Percentiles rank a stretch among this genome's conserved stretches.
These are phyloP conservation scores for Tethya wilhelma DNA, from an alignment of 37 sponge, comb jelly and placozoan genomes.

Conservation along the genomic window DNA sequence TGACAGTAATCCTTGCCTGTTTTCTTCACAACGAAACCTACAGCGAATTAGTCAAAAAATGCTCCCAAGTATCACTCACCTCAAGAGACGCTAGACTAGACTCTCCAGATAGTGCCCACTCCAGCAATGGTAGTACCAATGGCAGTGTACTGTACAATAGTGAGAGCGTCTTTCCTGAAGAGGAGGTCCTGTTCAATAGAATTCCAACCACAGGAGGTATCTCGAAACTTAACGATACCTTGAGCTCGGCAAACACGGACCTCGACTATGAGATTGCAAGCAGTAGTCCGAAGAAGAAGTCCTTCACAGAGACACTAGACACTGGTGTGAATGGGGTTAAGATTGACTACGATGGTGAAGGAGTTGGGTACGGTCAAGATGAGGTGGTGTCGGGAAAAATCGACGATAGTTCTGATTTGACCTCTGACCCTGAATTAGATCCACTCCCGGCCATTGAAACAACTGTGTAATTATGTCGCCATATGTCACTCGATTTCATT, in stretches of 20 bases:
- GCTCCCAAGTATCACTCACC: conserved; percentile 11
- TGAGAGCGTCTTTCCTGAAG: background rate
- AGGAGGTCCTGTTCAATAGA: background rate
- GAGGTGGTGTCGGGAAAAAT: background rate
- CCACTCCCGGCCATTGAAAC: background rate
- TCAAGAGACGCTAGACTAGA: background rate
- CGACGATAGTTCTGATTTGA: background rate
- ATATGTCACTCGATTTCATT: background rate
- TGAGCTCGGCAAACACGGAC: conserved; percentile 3
- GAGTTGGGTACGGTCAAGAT: background rate
- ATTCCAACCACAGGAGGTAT: background rate
- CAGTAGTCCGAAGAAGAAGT: too few relatives aligned
- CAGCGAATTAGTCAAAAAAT: conserved; percentile 44
- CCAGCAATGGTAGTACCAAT: background rate
- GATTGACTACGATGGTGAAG: too few relatives aligned
- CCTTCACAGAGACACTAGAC: too few relatives aligned
- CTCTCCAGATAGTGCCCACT: background rate
- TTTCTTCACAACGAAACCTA: conserved; percentile 71
- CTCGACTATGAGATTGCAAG: conserved; percentile 2
- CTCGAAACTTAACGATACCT: conserved; percentile 12
- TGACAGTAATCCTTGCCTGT: conserved; percentile 83
- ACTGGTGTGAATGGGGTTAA: background rate
- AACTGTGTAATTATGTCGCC: background rate
- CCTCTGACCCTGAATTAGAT: background rate
- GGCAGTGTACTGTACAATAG: background rate